Evolutionary conservation across 2,113 vertebrate genomes (phyloP).

Genomic region (Cephalopholis sonnerati): DNA sequence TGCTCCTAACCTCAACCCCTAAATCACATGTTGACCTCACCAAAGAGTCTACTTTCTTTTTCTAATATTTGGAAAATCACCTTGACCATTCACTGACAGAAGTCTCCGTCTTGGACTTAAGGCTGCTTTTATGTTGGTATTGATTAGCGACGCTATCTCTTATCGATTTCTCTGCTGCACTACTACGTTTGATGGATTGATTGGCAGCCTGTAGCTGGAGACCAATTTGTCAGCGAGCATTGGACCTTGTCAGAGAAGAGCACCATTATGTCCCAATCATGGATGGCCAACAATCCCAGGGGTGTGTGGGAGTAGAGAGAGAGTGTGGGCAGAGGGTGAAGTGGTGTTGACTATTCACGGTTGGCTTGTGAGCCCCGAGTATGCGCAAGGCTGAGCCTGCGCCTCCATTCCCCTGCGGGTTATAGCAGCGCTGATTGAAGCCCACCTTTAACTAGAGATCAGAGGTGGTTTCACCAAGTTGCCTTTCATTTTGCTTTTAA

Average conservation of each 20-base stretch:
- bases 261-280: slow-evolving; percentile 74
- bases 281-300: slow-evolving; percentile 47
- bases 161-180: slow-evolving; percentile 61
- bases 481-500: slow-evolving; percentile 45
- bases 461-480: slow-evolving; percentile 17
- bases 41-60: slow-evolving; percentile 12
- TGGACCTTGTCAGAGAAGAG: slow-evolving; percentile 71
- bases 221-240: slow-evolving; percentile 76
- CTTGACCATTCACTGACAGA: slow-evolving; percentile 35
- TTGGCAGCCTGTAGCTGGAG: slow-evolving; percentile 74
- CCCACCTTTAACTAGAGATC: slow-evolving; percentile 37
- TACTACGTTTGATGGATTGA: slow-evolving; percentile 79
- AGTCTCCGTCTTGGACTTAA: slow-evolving; percentile 41
- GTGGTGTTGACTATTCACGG: slow-evolving; percentile 41
- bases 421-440: slow-evolving; percentile 32
- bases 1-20: slow-evolving; percentile 9
- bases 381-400: slow-evolving; percentile 12
- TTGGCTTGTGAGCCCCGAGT: slow-evolving; percentile 25
- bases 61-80: slow-evolving; percentile 49
- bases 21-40: neutral
- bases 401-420: slow-evolving; percentile 18
- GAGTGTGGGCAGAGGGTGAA: slow-evolving; percentile 11
- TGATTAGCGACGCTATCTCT: slow-evolving; percentile 65
- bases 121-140: slow-evolving; percentile 65
- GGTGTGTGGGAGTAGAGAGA: slow-evolving; percentile 9